Evolutionary conservation across 2,888 invertebrate genomes (phyloP).

Genomic region (Cistogaster globosa): DNA sequence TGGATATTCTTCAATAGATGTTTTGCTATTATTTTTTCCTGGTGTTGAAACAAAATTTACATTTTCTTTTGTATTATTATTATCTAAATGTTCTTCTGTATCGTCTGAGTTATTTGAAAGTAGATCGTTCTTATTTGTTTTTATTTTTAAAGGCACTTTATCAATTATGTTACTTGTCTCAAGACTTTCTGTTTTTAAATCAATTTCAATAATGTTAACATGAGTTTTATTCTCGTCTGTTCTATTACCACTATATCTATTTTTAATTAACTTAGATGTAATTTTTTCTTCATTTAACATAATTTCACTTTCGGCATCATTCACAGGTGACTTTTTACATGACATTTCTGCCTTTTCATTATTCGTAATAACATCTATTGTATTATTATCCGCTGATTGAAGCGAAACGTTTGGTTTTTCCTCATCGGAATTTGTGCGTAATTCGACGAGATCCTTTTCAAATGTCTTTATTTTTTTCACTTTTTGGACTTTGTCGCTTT

Average conservation of each 20-base stretch:
- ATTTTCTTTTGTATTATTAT: constrained; percentile 10
- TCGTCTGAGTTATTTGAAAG: constrained; percentile 34
- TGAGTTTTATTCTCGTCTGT: constrained; percentile 5
- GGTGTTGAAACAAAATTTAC: constrained; percentile 42
- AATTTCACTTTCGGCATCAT: constrained; percentile 11
- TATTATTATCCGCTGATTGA: constrained; percentile 71
- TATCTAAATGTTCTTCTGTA: constrained; percentile 50
- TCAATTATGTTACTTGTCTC: constrained; percentile 30
- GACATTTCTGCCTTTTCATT: constrained; percentile 52
- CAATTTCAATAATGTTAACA: constrained; percentile 61
- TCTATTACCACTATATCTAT: background rate
- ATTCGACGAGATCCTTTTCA: constrained; percentile 57
- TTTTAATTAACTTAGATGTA: background rate
- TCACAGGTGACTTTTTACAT: background rate
- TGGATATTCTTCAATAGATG: constrained; percentile 85
- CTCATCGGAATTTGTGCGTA: constrained; percentile 60
- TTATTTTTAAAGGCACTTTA: constrained; percentile 72
- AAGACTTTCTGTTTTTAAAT: constrained; percentile 32
- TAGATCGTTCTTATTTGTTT: constrained; percentile 69
- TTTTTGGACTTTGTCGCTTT: constrained; percentile 38
- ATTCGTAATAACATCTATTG: constrained; percentile 77
- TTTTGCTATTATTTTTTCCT: constrained; percentile 61
- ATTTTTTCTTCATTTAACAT: background rate
- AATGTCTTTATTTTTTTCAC: constrained; percentile 21
- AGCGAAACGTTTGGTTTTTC: constrained; percentile 58